Base-by-base conservation (phyloP, 1,140 invertebrate genomes). In the Drosophila mayri region DNA sequence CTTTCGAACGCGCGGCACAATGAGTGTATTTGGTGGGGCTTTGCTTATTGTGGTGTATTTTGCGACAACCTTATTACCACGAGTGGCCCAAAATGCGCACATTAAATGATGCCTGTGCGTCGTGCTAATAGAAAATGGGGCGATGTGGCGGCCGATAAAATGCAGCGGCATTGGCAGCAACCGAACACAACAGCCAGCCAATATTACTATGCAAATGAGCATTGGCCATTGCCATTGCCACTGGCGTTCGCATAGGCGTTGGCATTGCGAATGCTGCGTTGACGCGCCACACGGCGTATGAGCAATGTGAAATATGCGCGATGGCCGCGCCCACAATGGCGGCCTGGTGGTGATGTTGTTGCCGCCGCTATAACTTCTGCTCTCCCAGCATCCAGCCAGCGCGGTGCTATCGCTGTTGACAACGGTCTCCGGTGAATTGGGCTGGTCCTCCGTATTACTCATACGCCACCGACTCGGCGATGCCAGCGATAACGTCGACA, bases 141-240 rank as follows among this genome's bases (percentile, higher is more conserved):
- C 76, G 86, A 90, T 90, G 74, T 70, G 77, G 50, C 66, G 61
- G 54, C 75, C 78, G 86, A 90, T 90, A 90, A 90, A 90, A 79
- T 90, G 86, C 81, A 90, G 74, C 73, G 72, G 60, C 49, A 81
- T 40, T 55, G 76, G 41, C 52, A 65, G 35, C 63, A 66, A 41
- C 70, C 55, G 44, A 66, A 77, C 67, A 65, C 72, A 76, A 73
- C 59, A 63, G 41, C 71, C 58, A 70, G 72, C 81, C 82, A 90
- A 90, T 90, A 90, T 90, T 81, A 90, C 86, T 90, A 90, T 90
- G 85, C 81, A 90, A 90, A 90, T 90, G 86, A 90, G 85, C 61
- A 55, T 66, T 60, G 78, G 74, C 81, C 73, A 66, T 25, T 50
- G 78, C 35, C 44, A 84, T 70, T 84, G 71, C 75, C 79, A 80